Percentiles rank a stretch among this genome's conserved stretches.
Conservation (phyloP, 23 tunicate species). For the Pegea sp. region DNA sequence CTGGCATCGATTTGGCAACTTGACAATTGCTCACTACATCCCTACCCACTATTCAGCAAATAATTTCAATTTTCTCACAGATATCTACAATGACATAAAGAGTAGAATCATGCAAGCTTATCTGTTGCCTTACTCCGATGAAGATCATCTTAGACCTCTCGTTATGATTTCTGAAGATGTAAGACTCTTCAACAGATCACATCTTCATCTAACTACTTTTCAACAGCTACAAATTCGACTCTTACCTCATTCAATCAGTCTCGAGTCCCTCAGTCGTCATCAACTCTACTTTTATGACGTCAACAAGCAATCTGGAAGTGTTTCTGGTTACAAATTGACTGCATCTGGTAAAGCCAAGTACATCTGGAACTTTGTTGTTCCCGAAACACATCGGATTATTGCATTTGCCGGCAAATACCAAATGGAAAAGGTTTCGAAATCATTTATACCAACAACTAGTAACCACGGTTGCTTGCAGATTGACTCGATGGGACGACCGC, state of each 20-base stretch:
- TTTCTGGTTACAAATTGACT: constrained; percentile 4
- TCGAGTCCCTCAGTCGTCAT: not conserved
- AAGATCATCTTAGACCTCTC: constrained; percentile 24
- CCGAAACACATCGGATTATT: constrained; percentile 25
- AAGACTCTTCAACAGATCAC: no score
- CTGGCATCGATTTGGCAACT: no score
- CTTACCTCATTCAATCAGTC: constrained; percentile 32
- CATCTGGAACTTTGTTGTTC: constrained; percentile 23
- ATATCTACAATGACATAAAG: not conserved
- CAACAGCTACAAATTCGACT: no score
- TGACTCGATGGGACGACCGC: constrained; percentile 71
- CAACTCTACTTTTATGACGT: constrained; percentile 29
- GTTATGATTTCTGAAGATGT: constrained; percentile 20
- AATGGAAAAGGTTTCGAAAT: constrained; percentile 38
- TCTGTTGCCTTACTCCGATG: constrained; percentile 23
- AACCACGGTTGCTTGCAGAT: constrained; percentile 7
- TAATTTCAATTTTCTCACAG: no score
- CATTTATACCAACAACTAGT: not conserved
- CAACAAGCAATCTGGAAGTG: constrained; percentile 9
- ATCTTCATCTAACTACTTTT: no score
- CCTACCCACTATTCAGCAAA: no score
- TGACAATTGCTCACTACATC: no score
- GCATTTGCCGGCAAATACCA: constrained; percentile 26
- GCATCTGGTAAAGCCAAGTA: not conserved
- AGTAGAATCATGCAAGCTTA: constrained; percentile 26